Evolutionary conservation across 2,797 vertebrate genomes (phyloP).

Genomic region (Bovichtus variegatus): DNA sequence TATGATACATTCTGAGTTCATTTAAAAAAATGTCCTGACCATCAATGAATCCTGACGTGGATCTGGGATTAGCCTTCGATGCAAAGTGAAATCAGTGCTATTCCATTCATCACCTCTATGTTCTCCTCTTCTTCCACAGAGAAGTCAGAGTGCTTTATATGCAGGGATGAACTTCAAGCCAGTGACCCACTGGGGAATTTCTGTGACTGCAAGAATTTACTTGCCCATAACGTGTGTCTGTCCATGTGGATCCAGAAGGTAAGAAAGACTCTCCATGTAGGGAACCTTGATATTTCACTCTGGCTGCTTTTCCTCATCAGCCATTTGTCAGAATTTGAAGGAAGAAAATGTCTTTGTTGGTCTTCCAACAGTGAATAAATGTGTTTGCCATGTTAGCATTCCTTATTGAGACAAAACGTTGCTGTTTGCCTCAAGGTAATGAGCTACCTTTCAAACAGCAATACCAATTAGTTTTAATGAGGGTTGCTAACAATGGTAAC

Average conservation of each 20-base stretch:
- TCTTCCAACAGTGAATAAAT: constrained; percentile 54
- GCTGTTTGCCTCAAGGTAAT: constrained; percentile 66
- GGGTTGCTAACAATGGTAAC: constrained; percentile 70
- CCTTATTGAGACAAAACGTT: constrained; percentile 73
- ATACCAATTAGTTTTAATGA: constrained; percentile 80
- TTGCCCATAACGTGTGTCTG: constrained; percentile 78
- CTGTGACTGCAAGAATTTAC: constrained; percentile 82
- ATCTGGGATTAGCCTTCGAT: constrained; percentile 35
- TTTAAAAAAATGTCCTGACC: not conserved
- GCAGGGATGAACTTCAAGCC: constrained; percentile 83
- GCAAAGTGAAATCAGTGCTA: constrained; percentile 25
- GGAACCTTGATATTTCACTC: constrained; percentile 42
- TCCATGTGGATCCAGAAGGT: constrained; percentile 84
- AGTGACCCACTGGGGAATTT: constrained; percentile 83
- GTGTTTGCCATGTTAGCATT: constrained; percentile 56
- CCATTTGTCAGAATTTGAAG: constrained; percentile 44
- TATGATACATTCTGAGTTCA: not conserved
- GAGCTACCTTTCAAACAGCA: constrained; percentile 73
- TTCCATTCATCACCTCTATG: constrained; percentile 25
- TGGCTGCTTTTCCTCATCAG: constrained; percentile 37
- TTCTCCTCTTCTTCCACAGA: constrained; percentile 83
- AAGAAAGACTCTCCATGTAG: constrained; percentile 34
- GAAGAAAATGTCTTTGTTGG: constrained; percentile 31
- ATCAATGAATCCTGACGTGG: constrained; percentile 11
- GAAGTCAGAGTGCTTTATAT: constrained; percentile 89